A percentile compares a stretch with the other conserved stretches of the same genome.
phyloP scores from a whole-genome alignment of 2,888 invertebrate genomes.

The Drosophila pegasa region DNA sequence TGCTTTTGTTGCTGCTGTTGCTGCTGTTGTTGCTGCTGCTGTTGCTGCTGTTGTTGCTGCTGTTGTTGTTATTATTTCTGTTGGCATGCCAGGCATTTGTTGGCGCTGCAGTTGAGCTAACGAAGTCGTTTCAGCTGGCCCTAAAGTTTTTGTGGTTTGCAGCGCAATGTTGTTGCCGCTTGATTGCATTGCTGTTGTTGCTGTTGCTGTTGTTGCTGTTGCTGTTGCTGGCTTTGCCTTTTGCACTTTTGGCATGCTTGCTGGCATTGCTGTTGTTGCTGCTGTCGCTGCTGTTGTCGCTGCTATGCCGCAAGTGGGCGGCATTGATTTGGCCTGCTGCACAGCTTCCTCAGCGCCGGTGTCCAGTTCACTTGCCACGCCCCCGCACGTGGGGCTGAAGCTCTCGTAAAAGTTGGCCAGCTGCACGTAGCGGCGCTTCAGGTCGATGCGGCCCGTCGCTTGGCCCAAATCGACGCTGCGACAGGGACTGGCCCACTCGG shows the following conservation, averaged over 20 bases:
- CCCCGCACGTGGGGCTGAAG: conserved; percentile 66
- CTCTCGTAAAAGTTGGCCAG: conserved; percentile 80
- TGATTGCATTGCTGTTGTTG: conserved; percentile 55
- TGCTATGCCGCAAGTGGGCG: conserved; percentile 53
- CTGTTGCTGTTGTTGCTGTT: conserved; percentile 24
- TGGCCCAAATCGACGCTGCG: conserved; percentile 69
- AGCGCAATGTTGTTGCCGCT: conserved; percentile 59
- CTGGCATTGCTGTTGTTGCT: conserved; percentile 20
- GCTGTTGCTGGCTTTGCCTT: conserved; percentile 47
- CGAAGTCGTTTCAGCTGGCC: conserved; percentile 75
- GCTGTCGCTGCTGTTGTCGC: conserved; percentile 28
- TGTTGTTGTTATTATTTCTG: conserved; percentile 43
- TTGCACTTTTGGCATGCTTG: conserved; percentile 59
- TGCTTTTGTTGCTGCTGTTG: conserved; percentile 21
- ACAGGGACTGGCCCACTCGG: conserved; percentile 85
- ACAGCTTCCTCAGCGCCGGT: conserved; percentile 5
- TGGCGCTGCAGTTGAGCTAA: conserved; percentile 65
- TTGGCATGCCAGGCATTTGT: conserved; percentile 69
- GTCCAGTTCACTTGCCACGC: conserved; percentile 1
- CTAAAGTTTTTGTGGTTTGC: conserved; percentile 74
- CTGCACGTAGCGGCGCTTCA: conserved; percentile 79
- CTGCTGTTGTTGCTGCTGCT: conserved; percentile 33
- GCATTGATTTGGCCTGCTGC: conserved; percentile 36
- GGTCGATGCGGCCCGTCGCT: conserved; percentile 58
- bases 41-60: conserved; percentile 16